Percentiles rank a stretch among this genome's conserved stretches.
phyloP scores from a whole-genome alignment of 2,888 invertebrate genomes.

The Drosophila pseudotalamancana region DNA sequence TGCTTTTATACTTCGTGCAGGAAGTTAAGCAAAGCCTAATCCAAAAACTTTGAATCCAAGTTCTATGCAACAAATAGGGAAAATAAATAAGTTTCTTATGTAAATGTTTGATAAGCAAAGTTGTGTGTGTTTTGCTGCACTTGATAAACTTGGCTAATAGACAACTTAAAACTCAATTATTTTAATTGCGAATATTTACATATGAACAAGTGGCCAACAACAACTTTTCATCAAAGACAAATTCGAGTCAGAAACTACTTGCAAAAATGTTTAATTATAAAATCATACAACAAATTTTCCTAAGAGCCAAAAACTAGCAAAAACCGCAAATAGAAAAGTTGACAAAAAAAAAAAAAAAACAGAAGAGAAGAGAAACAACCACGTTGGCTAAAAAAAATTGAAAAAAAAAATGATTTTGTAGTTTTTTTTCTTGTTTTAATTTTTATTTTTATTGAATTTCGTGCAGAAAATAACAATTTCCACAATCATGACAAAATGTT shows the following conservation, averaged over 20 bases:
- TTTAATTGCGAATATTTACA: constrained; percentile 60
- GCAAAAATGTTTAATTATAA: constrained; percentile 35
- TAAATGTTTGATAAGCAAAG: constrained; percentile 16
- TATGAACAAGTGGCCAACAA: not conserved
- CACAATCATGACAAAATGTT: constrained; percentile 47
- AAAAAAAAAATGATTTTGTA: constrained; percentile 11
- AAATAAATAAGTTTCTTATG: constrained; percentile 3
- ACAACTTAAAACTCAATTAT: constrained; percentile 55
- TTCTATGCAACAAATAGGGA: constrained; percentile 9
- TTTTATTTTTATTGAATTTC: constrained; percentile 47
- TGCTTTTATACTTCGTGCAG: not conserved
- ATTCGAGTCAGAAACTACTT: constrained; percentile 7
- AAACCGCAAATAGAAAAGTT: constrained; percentile 1
- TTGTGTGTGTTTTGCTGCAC: constrained; percentile 26
- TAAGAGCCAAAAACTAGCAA: constrained; percentile 1
- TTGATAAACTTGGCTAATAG: constrained; percentile 32
- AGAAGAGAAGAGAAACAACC: no score
- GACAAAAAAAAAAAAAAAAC: not conserved
- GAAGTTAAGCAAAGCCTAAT: not conserved
- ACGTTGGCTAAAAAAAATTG: constrained; percentile 10
- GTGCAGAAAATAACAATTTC: constrained; percentile 48
- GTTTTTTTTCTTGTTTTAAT: constrained; percentile 2
- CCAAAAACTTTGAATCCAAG: not conserved
- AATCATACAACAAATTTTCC: constrained; percentile 11
- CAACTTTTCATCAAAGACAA: constrained; percentile 24